These are phyloP conservation scores for Lates japonicus DNA, from an alignment of 2,797 vertebrate genomes.

Conservation along the genomic window DNA sequence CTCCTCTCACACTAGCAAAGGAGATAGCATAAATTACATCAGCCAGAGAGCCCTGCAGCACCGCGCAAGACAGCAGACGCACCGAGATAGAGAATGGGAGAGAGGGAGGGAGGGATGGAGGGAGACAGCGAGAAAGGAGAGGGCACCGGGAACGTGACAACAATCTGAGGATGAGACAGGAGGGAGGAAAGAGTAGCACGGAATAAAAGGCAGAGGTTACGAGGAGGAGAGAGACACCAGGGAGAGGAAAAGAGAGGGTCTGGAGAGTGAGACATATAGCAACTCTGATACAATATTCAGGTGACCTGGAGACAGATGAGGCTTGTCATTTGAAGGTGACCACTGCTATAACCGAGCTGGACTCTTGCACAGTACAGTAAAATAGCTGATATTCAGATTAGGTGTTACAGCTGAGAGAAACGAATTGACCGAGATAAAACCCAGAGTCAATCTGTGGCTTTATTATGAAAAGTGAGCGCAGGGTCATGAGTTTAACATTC, in stretches of 20 bases:
- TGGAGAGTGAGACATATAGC: slow-evolving; percentile 16
- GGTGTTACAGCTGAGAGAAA: slow-evolving; percentile 17
- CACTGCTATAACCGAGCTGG: slow-evolving; percentile 24
- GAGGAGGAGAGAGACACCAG: slow-evolving; percentile 22
- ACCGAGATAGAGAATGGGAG: slow-evolving; percentile 49
- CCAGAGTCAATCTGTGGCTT: slow-evolving; percentile 26
- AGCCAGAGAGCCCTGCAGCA: slow-evolving; percentile 73
- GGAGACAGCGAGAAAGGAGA: slow-evolving; percentile 27
- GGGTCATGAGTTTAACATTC: slow-evolving; percentile 38
- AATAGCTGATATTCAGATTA: slow-evolving; percentile 60
- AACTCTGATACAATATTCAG: slow-evolving; percentile 40
- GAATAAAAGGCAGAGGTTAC: slow-evolving; percentile 37
- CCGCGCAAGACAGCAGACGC: slow-evolving; percentile 58
- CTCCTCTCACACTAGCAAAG: slow-evolving; percentile 69
- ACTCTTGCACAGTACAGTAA: slow-evolving; percentile 37
- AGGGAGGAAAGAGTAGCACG: slow-evolving; percentile 25
- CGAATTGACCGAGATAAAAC: slow-evolving; percentile 49
- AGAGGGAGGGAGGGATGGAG: slow-evolving; percentile 12
- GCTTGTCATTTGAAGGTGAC: slow-evolving; percentile 77
- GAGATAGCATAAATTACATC: slow-evolving; percentile 83
- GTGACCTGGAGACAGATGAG: slow-evolving; percentile 56
- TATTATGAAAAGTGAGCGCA: slow-evolving; percentile 9
- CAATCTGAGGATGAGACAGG: slow-evolving; percentile 54
- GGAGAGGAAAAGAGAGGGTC: slow-evolving; percentile 1
- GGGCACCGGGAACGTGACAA: slow-evolving; percentile 40